Evolutionary conservation across 2,888 invertebrate genomes (phyloP).

Genomic region (Ramazzottius varieornatus): DNA sequence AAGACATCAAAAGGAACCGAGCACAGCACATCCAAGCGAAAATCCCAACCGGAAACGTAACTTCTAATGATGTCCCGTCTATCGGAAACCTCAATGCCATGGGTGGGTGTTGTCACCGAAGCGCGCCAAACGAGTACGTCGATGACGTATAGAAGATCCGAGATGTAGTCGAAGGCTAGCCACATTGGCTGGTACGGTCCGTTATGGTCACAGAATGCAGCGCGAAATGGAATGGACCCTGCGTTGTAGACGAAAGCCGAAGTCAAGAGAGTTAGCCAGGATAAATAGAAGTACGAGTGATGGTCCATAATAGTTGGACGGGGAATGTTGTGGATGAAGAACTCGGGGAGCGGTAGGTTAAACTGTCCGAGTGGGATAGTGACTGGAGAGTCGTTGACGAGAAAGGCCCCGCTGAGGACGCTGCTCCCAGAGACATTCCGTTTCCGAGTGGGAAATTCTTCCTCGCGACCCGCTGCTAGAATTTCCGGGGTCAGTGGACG

Average conservation of each 20-base stretch:
- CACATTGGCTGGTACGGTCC: neutral
- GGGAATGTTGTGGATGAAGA: neutral
- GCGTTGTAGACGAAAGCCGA: neutral
- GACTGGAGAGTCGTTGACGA: too few species aligned
- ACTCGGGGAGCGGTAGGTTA: neutral
- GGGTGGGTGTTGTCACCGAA: neutral
- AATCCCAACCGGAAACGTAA: neutral
- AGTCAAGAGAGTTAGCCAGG: neutral
- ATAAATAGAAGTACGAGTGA: neutral
- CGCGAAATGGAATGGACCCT: neutral
- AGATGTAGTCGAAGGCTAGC: neutral
- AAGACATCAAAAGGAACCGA: neutral
- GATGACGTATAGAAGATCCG: neutral
- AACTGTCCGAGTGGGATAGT: too few species aligned
- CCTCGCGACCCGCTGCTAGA: too few species aligned
- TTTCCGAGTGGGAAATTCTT: too few species aligned
- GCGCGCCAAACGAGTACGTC: neutral
- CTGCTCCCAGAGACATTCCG: too few species aligned
- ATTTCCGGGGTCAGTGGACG: too few species aligned
- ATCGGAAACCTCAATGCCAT: neutral
- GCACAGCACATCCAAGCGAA: neutral
- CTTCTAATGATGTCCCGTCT: neutral
- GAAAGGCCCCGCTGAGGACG: too few species aligned
- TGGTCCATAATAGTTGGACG: neutral
- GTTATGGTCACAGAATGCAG: neutral